Conservation (phyloP, 1,140 invertebrate genomes). For the Sminthurides bifidus region DNA sequence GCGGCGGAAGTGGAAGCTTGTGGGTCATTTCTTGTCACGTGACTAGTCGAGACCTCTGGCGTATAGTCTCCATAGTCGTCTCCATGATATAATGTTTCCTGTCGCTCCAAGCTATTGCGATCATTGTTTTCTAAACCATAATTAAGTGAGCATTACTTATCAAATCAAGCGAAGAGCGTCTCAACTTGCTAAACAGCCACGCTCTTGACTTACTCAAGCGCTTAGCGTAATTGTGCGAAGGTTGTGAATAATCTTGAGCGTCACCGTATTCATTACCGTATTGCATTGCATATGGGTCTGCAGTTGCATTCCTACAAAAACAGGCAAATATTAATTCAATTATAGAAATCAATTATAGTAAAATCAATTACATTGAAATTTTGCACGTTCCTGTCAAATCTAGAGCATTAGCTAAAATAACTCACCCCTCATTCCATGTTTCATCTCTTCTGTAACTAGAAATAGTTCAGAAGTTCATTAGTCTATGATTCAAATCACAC, state of each 20-base stretch:
- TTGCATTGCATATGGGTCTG: slow-evolving; percentile 15
- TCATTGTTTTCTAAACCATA: slow-evolving; percentile 40
- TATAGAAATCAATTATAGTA: background rate
- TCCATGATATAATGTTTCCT: slow-evolving; percentile 59
- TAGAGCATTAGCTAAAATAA: background rate
- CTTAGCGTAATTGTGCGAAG: slow-evolving; percentile 22
- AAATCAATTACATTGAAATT: background rate
- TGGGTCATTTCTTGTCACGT: slow-evolving; percentile 14
- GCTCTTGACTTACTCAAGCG: slow-evolving; percentile 22
- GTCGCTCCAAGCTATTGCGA: slow-evolving; percentile 61
- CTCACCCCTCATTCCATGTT: slow-evolving; percentile 22
- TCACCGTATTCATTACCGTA: slow-evolving; percentile 28
- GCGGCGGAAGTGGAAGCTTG: slow-evolving; percentile 21
- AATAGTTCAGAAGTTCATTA: no score
- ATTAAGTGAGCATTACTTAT: background rate
- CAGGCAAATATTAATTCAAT: background rate
- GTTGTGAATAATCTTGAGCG: slow-evolving; percentile 27
- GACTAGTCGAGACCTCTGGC: slow-evolving; percentile 16
- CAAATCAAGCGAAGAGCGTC: background rate
- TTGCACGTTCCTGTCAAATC: background rate
- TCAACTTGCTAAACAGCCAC: background rate
- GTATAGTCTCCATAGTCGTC: slow-evolving; percentile 38
- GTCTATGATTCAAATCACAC: no score
- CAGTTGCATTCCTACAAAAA: slow-evolving; percentile 8
- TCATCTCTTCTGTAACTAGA: slow-evolving; percentile 11